Conservation (phyloP, 2,113 vertebrate genomes). For the Rousettus leschenaultii region DNA sequence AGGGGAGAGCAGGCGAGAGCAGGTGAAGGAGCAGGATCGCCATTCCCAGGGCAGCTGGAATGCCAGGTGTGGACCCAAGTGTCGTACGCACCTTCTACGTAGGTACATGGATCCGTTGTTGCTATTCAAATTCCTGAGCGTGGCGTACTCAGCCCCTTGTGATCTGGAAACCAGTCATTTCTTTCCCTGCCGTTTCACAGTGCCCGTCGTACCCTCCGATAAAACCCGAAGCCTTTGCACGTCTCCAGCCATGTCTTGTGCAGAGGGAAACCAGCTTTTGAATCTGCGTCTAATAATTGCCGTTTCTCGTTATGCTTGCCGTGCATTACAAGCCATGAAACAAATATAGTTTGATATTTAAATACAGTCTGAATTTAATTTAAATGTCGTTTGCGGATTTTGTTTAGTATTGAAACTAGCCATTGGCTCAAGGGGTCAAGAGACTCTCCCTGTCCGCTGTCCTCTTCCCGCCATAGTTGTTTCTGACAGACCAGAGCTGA, state of each 20-base stretch:
- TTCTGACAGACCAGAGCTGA: background rate
- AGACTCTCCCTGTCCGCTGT: background rate
- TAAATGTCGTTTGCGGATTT: background rate
- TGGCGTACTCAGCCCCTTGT: background rate
- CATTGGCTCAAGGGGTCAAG: background rate
- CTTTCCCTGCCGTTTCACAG: background rate
- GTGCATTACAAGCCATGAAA: background rate
- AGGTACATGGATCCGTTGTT: background rate
- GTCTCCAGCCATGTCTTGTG: background rate
- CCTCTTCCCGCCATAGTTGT: background rate
- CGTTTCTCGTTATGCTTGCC: background rate
- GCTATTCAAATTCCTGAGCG: background rate
- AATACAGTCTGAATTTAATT: background rate
- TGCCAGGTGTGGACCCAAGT: background rate
- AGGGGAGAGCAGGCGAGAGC: background rate
- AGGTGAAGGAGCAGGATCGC: background rate
- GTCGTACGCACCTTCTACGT: background rate
- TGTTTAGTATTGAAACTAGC: background rate
- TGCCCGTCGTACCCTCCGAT: background rate
- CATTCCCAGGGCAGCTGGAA: background rate
- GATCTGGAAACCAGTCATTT: background rate
- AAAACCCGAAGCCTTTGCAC: background rate
- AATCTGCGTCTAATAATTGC: background rate
- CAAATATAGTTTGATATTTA: background rate
- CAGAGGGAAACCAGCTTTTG: background rate